Evolutionary conservation across 2,797 vertebrate species (phyloP), one percentile per base, ranked within the genome.

Genomic region (Cercopithecus neglectus): DNA sequence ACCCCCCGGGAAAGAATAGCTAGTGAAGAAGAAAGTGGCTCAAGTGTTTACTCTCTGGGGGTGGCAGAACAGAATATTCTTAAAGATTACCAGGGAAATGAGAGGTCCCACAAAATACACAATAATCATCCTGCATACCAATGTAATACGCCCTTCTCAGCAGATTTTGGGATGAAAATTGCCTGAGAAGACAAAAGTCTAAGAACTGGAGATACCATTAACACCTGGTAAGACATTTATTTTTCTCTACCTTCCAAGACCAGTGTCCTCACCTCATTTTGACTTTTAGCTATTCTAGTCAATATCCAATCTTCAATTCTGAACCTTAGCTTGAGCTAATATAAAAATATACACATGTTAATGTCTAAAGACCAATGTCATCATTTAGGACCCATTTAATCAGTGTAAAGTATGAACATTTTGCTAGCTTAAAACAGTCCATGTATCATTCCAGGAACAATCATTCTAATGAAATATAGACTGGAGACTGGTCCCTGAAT

Each of bases 241-340:
- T 76, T 84, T 36, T 74, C 55, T 76, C 30, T 50, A 72, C 9
- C 30, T 91, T 4, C 41, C 55, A 81, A 82, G 17, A 57, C 39
- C 59, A 83, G 7, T 22, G 75, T 87, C 44, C 78, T 93, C 70
- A 14, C 57, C 26, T 85, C 67, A 76, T 59, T 93, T 9, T 57
- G 46, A 96, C 79, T 92, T 83, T 91, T n/a, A 88, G 90, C 44
- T 91, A 61, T n/a, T 89, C 88, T 61, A 92, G 79, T 95, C 48
- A 83, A 6, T 39, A 61, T 70, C 50, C 50, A 92, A 33, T n/a
- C 76, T 75, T 80, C 80, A 94, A 64, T 86, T 97, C 81, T 72
- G 55, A 96, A 76, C 41, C 75, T 94, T 26, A 87, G 46, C 44
- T 82, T 91, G 30, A 95, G 59, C 78, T 91, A 89, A 81, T 59